Evolutionary conservation across 2,888 invertebrate genomes (phyloP), one percentile per base, ranked within the genome.

Genomic region (Graphium colonna): DNA sequence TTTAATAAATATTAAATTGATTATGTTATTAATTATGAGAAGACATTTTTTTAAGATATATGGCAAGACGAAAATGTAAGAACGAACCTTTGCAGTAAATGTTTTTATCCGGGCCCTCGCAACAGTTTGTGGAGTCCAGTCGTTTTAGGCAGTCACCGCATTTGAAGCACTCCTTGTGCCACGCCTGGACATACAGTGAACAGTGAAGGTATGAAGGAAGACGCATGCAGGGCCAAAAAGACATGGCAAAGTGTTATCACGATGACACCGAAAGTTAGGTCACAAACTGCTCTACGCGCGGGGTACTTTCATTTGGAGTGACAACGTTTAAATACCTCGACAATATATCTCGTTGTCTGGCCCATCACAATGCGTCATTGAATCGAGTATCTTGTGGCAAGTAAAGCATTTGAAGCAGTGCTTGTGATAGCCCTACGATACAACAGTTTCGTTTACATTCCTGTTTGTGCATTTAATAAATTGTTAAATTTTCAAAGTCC

Each of bases 111-210:
- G 97, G 95, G 75, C 96, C 98, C 89, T 97, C 97, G 88, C 96
- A 96, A 91, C 95, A 96, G 91, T 95, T 95, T 76, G 95, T 93
- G 65, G 97, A 97, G 91, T 97, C 96, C 91, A 97, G 92, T 79
- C 95, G 92, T 91, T 96, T 97, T 73, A 91, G 89, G 91, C 97
- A 97, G 71, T 93, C 92, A 81, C 92, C 95, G 92, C 97, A 97
- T 91, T 96, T 97, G 94, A 94, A 97, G 92, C 97, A 97, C 91
- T 95, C 95, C 92, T 91, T 96, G 93, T 97, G 97, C 95, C 96
- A 97, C 82, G 91, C 93, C 95, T 95, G 86, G 91, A 91, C 90
- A 90, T 82, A 89, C 69, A 88, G 75, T 78, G 77, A 81, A 84
- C 55, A 75, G 67, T 84, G 71, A 83, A 73, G 79, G 59, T 61